Evolutionary conservation across 2,888 invertebrate genomes (phyloP).

Genomic region (Pocota personata): DNA sequence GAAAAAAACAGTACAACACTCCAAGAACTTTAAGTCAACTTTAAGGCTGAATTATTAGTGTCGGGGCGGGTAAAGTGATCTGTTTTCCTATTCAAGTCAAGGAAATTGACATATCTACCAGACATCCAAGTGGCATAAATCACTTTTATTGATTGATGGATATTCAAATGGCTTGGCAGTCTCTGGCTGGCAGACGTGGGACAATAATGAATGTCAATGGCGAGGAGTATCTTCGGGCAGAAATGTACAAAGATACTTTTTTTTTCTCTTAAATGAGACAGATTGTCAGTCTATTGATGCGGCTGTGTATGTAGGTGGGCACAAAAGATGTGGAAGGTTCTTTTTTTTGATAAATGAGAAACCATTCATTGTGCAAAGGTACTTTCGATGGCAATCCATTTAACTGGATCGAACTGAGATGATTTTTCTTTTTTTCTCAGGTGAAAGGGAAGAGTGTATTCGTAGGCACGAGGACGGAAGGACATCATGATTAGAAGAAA

Average conservation of each 20-base stretch:
- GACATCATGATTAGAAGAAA: neutral
- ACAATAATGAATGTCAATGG: conserved; percentile 40
- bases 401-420: conserved; percentile 25
- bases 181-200: neutral
- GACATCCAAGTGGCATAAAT: conserved; percentile 44
- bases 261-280: conserved; percentile 13
- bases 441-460: neutral
- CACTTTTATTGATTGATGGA: conserved; percentile 61
- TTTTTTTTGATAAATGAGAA: conserved; percentile 37
- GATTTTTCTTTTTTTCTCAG: neutral
- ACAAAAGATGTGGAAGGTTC: neutral
- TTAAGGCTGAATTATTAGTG: conserved; percentile 11
- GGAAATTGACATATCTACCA: conserved; percentile 46
- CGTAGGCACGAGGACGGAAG: neutral
- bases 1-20: neutral
- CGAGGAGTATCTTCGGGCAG: neutral
- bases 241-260: too few relatives aligned
- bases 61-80: neutral
- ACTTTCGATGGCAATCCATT: conserved; percentile 35
- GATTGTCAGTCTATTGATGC: conserved; percentile 2
- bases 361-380: conserved; percentile 19
- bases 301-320: neutral
- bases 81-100: conserved; percentile 21
- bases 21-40: conserved; percentile 15
- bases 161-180: conserved; percentile 43